A percentile compares a stretch with the other conserved stretches of the same genome.
phyloP scores from a whole-genome alignment of 2,113 vertebrate genomes.

The Rutilus rutilus region DNA sequence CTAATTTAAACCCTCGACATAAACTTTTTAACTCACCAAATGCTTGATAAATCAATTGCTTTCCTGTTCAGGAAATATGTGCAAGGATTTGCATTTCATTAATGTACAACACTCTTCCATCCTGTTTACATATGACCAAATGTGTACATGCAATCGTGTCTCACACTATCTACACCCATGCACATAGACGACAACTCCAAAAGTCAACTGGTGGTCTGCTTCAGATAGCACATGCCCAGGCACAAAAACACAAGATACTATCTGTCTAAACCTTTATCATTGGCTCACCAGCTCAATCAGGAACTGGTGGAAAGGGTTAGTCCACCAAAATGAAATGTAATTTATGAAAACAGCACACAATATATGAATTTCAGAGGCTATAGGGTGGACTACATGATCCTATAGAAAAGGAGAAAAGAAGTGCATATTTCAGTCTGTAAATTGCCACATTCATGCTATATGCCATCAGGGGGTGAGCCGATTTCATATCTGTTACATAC shows the following conservation, averaged over 20 bases:
- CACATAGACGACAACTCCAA: neutral
- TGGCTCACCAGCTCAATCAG: neutral
- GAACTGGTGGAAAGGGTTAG: neutral
- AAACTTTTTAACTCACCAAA: conserved; percentile 20
- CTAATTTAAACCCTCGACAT: conserved; percentile 7
- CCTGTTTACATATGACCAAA: conserved; percentile 29
- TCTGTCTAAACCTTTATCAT: conserved; percentile 16
- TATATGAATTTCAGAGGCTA: neutral
- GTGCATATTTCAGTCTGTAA: neutral
- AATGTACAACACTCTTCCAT: neutral
- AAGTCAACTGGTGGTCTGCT: conserved; percentile 9
- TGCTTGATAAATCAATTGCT: neutral
- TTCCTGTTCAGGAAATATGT: neutral
- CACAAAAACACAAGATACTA: neutral
- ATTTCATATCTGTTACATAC: neutral
- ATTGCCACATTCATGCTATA: neutral
- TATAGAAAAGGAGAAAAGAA: too few relatives aligned
- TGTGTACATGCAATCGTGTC: neutral
- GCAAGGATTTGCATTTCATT: conserved; percentile 2
- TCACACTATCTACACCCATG: conserved; percentile 34
- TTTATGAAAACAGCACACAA: neutral
- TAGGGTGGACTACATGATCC: neutral
- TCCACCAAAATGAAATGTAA: neutral
- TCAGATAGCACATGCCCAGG: conserved; percentile 40
- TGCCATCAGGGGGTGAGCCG: neutral